Percentiles rank a stretch among this genome's conserved stretches.
Evolutionary conservation across 2,113 vertebrate species (phyloP).

Genomic region (Leucopsar rothschildi): DNA sequence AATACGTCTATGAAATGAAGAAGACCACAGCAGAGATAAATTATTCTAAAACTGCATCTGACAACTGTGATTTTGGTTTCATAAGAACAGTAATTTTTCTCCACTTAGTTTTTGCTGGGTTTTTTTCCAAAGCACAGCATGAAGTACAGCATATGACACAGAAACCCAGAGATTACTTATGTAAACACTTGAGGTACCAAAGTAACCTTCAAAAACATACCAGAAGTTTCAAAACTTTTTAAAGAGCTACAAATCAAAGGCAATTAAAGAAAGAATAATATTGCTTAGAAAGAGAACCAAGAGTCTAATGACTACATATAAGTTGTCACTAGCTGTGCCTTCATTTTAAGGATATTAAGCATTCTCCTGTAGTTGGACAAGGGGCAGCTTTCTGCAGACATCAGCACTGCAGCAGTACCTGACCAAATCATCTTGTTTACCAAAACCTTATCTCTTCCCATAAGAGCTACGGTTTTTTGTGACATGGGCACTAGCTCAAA

Average conservation of each 20-base stretch:
- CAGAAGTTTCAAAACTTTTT: not conserved
- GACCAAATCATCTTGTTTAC: not conserved
- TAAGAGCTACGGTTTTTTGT: not conserved
- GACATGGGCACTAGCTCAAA: not conserved
- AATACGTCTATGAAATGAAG: not conserved
- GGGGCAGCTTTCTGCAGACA: not conserved
- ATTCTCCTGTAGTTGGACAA: accelerated
- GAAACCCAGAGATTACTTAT: not conserved
- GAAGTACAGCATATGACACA: not conserved
- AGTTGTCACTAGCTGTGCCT: not conserved
- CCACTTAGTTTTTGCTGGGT: not conserved
- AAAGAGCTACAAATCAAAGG: not conserved
- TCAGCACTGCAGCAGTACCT: not conserved
- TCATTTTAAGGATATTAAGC: not conserved
- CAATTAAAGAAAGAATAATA: not conserved
- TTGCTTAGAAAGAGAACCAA: not conserved
- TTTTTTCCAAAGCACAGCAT: not conserved
- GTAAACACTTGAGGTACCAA: not conserved
- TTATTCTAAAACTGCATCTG: not conserved
- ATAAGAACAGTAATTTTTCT: not conserved
- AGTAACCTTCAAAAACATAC: not conserved
- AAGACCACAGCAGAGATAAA: not conserved
- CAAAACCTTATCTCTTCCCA: not conserved
- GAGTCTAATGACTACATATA: not conserved
- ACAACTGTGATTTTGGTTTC: not conserved